Percentiles rank a stretch among this genome's conserved stretches.
These are phyloP conservation scores for Carollia perspicillata DNA, from an alignment of 2,113 vertebrate species.

Conservation along the genomic window DNA sequence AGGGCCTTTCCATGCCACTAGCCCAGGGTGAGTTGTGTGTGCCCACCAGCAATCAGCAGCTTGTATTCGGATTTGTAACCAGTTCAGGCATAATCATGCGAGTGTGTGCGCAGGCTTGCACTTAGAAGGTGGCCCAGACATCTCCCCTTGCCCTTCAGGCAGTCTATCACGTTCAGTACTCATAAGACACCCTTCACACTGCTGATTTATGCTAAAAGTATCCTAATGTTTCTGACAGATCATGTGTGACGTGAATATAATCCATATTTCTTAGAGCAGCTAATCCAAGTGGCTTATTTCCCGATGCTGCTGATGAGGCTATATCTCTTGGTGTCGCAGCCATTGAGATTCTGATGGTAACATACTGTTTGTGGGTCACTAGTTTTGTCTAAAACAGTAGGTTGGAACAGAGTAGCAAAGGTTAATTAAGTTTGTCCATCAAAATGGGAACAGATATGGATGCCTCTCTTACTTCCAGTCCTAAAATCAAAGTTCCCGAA, in stretches of 20 bases:
- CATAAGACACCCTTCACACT: conserved; percentile 82
- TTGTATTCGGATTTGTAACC: neutral
- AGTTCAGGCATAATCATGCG: neutral
- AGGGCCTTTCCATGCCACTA: neutral
- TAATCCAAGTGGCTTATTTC: conserved; percentile 86
- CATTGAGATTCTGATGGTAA: conserved; percentile 89
- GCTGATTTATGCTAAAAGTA: conserved; percentile 94
- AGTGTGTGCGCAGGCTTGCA: neutral
- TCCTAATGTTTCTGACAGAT: conserved; percentile 92
- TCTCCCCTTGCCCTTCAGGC: conserved; percentile 66
- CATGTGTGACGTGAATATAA: conserved; percentile 91
- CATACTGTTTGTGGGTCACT: conserved; percentile 94
- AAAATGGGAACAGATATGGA: conserved; percentile 83
- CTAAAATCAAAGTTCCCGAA: conserved; percentile 78
- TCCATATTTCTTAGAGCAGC: conserved; percentile 91
- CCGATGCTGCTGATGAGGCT: conserved; percentile 84
- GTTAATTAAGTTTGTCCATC: conserved; percentile 99
- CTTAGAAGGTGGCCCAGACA: conserved; percentile 42
- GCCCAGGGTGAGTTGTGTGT: neutral
- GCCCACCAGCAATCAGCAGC: neutral
- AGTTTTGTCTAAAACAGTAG: conserved; percentile 88
- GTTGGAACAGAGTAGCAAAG: conserved; percentile 96
- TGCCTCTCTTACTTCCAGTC: conserved; percentile 77
- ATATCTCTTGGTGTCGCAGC: conserved; percentile 86
- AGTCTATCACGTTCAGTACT: conserved; percentile 77